Percentiles rank a stretch among this genome's conserved stretches.
These are phyloP conservation scores for Ivindomyrus marchei DNA, from an alignment of 2,113 vertebrate species.

Conservation along the genomic window DNA sequence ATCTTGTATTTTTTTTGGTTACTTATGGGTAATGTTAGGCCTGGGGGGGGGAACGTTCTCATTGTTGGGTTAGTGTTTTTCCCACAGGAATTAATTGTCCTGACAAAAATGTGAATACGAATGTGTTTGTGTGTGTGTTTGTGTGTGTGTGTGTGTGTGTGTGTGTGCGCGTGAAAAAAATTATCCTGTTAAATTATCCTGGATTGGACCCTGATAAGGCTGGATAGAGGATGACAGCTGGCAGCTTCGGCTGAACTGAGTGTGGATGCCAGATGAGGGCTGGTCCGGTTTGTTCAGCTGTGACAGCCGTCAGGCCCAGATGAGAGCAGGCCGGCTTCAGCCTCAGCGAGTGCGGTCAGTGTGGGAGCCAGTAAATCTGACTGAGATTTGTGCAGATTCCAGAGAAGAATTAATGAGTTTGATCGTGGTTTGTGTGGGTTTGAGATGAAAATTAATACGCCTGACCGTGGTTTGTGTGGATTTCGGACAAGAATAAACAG, in stretches of 20 bases:
- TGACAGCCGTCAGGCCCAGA: background rate
- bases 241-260: background rate
- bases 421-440: conserved; percentile 5
- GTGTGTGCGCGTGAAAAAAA: background rate
- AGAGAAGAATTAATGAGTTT: background rate
- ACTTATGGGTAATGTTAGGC: background rate
- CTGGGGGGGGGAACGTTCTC: background rate
- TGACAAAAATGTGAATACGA: background rate
- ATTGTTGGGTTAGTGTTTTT: background rate
- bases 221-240: background rate
- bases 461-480: background rate
- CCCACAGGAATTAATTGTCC: background rate
- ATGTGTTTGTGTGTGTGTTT: background rate
- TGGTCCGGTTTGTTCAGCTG: background rate
- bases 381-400: background rate
- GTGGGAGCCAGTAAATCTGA: background rate
- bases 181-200: background rate
- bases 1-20: background rate
- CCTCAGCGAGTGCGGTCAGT: background rate
- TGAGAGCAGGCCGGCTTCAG: background rate
- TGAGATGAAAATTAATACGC: background rate
- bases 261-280: background rate
- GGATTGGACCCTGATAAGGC: background rate
- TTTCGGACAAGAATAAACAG: background rate
- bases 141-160: background rate